phyloP scores from a whole-genome alignment of 2,888 invertebrate species.

The Cordilura impudica region DNA sequence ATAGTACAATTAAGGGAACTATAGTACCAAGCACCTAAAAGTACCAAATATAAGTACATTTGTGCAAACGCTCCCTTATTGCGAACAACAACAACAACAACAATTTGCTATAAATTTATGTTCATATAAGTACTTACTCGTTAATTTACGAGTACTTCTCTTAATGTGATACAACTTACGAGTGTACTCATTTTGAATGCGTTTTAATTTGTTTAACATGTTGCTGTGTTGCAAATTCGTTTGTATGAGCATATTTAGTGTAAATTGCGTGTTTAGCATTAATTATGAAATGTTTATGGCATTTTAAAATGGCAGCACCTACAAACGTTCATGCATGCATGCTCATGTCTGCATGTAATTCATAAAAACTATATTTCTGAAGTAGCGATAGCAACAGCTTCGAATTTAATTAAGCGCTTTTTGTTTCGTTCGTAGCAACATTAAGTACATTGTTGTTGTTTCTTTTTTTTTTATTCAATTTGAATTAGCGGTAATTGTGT shows the following conservation, averaged over 20 bases:
- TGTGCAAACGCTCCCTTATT: too few species aligned
- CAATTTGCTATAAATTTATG: constrained; percentile 10
- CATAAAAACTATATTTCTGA: constrained; percentile 24
- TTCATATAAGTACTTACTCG: background rate
- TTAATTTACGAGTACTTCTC: background rate
- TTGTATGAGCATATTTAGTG: constrained; percentile 68
- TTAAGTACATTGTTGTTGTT: background rate
- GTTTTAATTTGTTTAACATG: constrained; percentile 21
- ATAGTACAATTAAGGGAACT: too few species aligned
- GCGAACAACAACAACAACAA: too few species aligned
- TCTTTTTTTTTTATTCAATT: constrained; percentile 26
- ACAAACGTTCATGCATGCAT: constrained; percentile 15
- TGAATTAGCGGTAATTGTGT: constrained; percentile 44
- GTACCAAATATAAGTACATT: too few species aligned
- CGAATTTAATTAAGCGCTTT: constrained; percentile 8
- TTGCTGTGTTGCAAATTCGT: constrained; percentile 8
- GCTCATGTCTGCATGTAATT: constrained; percentile 19
- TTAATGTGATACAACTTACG: background rate
- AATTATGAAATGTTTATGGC: constrained; percentile 74
- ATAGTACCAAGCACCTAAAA: too few species aligned
- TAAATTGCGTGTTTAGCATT: constrained; percentile 75
- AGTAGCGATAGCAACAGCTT: constrained; percentile 26
- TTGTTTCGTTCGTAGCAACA: constrained; percentile 1
- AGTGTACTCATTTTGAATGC: constrained; percentile 39
- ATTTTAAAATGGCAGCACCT: constrained; percentile 65